phyloP scores from a whole-genome alignment of 2,888 invertebrate species.

The Dusona sp. region DNA sequence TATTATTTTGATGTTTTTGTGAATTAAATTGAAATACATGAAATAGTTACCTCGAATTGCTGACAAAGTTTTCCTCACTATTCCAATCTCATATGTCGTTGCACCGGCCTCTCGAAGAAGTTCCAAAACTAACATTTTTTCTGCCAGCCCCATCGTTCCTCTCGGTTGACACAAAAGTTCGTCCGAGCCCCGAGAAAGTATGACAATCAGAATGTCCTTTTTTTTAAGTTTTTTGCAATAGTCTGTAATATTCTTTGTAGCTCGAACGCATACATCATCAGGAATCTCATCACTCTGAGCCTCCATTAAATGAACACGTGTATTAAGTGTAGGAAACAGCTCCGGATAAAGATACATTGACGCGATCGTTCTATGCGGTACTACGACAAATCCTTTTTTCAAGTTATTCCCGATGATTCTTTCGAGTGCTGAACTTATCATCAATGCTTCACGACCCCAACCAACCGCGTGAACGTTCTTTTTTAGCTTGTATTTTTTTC shows the following conservation, averaged over 20 bases:
- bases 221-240: constrained; percentile 84
- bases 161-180: constrained; percentile 88
- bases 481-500: constrained; percentile 74
- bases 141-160: constrained; percentile 86
- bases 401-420: constrained; percentile 84
- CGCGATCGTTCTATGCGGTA: constrained; percentile 85
- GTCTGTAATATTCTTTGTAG: constrained; percentile 85
- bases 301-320: constrained; percentile 84
- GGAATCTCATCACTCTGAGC: constrained; percentile 87
- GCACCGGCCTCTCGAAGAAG: constrained; percentile 86
- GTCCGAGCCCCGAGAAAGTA: constrained; percentile 89
- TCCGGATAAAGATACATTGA: constrained; percentile 75
- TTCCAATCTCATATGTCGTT: constrained; percentile 86
- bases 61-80: constrained; percentile 87
- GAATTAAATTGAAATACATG: neutral
- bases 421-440: constrained; percentile 86
- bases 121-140: constrained; percentile 85
- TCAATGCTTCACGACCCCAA: constrained; percentile 87
- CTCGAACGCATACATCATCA: constrained; percentile 85
- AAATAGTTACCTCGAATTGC: constrained; percentile 86
- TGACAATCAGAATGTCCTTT: constrained; percentile 86
- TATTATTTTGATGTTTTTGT: neutral
- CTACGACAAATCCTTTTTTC: constrained; percentile 85
- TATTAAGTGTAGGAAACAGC: constrained; percentile 75
- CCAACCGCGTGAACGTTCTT: constrained; percentile 84